A percentile compares a stretch with the other conserved stretches of the same genome.
Conservation (phyloP, 2,797 vertebrate species). For the Buphagus erythrorhynchus region DNA sequence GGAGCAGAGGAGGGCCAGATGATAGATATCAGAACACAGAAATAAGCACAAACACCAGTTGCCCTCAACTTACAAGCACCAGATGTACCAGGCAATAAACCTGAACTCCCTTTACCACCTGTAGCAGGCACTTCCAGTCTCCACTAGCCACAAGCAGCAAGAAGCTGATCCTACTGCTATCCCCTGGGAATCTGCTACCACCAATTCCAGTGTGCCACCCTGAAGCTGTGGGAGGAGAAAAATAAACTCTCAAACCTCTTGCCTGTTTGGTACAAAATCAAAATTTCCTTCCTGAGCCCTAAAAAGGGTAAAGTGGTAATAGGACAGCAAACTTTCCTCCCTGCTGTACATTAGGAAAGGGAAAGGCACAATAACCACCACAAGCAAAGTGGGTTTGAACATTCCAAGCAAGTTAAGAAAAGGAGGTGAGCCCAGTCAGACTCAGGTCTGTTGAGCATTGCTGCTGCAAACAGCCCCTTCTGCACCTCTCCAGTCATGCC, state of each 20-base stretch:
- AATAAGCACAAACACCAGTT: background rate
- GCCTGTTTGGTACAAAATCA: background rate
- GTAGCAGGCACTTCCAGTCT: background rate
- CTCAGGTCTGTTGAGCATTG: fast-evolving
- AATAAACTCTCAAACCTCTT: background rate
- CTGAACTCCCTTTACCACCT: background rate
- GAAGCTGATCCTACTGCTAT: background rate
- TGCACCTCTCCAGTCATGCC: background rate
- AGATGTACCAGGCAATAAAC: background rate
- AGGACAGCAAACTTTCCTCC: background rate
- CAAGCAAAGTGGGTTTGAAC: background rate
- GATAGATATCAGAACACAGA: background rate
- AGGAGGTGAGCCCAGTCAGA: background rate
- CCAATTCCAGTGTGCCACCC: background rate
- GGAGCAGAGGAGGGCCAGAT: background rate
- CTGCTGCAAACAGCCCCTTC: background rate
- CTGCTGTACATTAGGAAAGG: background rate
- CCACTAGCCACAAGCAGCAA: background rate
- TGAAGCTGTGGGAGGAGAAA: background rate
- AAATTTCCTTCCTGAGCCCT: background rate
- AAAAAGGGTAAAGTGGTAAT: background rate
- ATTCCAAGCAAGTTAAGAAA: background rate
- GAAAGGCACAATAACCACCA: background rate
- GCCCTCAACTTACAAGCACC: background rate
- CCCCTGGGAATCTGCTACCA: background rate